Base-by-base conservation (phyloP, 2,113 vertebrate species). In the Cephalopholis sonnerati region DNA sequence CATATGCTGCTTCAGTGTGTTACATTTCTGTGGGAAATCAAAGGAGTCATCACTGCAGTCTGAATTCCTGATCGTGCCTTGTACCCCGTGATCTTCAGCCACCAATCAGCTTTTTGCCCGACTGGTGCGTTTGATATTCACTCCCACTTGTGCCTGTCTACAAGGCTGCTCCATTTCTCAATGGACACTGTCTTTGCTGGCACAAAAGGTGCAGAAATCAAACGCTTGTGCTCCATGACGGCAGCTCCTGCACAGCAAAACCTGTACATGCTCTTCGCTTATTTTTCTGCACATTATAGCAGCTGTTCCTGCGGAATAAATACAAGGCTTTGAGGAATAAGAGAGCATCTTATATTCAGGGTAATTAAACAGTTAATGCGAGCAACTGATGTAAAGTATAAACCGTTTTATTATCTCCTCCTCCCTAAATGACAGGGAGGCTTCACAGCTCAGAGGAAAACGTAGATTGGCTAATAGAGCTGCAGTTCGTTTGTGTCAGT, bases 91-190 rank as follows among this genome's bases (percentile, higher is more conserved):
- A 78, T 84, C 65, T 24, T 39, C 25, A 24, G 20, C 18, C 83
- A 61, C 94, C 93, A 94, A 94, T 94, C 77, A 54, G 2, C 12
- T 55, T 39, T 51, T 63, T 63, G 69, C 81, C 78, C 84, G 87
- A 87, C 77, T 20, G 76, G 61, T 82, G 84, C 68, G 86, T 73
- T 94, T 55, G 84, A 65, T 93, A 90, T 74, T 0, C 0, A 0
- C 13, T 2, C 59, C 78, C 1, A 0, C 1, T 2, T 5, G 46
- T 72, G 18, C 81, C 88, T 1, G n/a, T 15, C 3, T 0, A 0
- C 3, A n/a, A 1, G 16, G 1, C 0, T n/a, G 0, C 0, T 5
- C 0, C 1, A 0, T 0, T 22, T 44, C 22, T 22, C 32, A 0
- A 3, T 2, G 1, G 0, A 0, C 7, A 1, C 2, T n/a, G n/a